phyloP scores from a whole-genome alignment of 2,113 vertebrate genomes.

The Anoura caudifer region DNA sequence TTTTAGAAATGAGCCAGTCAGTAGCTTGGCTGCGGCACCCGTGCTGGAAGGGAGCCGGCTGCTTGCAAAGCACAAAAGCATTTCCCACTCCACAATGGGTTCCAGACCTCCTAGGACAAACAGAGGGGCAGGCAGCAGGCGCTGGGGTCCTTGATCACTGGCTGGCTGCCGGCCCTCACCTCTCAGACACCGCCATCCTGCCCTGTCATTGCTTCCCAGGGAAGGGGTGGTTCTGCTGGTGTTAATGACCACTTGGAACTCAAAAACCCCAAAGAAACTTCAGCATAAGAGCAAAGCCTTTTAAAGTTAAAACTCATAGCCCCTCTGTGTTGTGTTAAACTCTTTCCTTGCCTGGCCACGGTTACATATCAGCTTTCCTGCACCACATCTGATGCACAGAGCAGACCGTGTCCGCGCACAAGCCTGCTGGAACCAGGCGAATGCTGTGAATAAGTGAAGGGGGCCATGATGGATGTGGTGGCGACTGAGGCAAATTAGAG shows the following conservation, averaged over 20 bases:
- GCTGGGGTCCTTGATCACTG: not conserved
- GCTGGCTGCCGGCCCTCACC: not conserved
- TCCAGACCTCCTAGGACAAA: constrained; percentile 58
- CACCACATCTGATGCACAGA: not conserved
- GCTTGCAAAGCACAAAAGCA: constrained; percentile 56
- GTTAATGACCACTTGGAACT: not conserved
- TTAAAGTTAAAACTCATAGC: not conserved
- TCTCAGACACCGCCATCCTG: not conserved
- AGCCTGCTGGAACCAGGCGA: not conserved
- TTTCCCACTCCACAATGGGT: constrained; percentile 50
- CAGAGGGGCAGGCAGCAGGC: not conserved
- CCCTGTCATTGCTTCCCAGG: not conserved
- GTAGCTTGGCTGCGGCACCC: not conserved
- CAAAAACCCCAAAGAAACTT: constrained; percentile 39
- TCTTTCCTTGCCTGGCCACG: not conserved
- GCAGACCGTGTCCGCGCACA: not conserved
- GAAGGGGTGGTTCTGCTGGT: not conserved
- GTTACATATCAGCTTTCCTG: not conserved
- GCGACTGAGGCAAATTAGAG: not conserved
- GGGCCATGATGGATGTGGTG: rapidly evolving
- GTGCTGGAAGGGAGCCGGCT: constrained; percentile 44
- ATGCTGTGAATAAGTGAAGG: not conserved
- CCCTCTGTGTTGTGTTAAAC: not conserved
- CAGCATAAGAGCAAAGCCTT: not conserved
- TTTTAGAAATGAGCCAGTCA: constrained; percentile 43